Base-by-base conservation (phyloP, 2,888 invertebrate genomes). In the Morinoia aosen region DNA sequence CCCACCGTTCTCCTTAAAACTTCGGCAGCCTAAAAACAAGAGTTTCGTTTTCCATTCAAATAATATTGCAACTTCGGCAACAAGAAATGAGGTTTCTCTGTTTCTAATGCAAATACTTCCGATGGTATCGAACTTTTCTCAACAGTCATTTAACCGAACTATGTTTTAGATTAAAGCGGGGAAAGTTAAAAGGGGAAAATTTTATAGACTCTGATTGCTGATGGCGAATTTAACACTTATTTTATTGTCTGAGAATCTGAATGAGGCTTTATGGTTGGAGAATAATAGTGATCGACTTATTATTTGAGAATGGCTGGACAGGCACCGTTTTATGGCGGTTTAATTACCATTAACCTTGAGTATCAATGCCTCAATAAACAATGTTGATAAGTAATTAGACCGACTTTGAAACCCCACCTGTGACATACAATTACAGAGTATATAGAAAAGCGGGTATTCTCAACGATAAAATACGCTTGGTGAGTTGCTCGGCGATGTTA, bases 1-100 rank as follows among this genome's bases (percentile, higher is more conserved):
- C 10, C 90, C 48, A 40, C 90, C 90, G 39, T 39, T 48, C 90
- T 90, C 90, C 90, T 90, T 90, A 90, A 90, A 90, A 90, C 90
- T 90, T 90, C 19, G 39, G 90, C 7, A 76, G 25, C 76, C 76
- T 33, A 76, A 76, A 76, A 76, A 76, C 76, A 33, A 76, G 76
- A 76, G 76, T 76, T 76, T 8, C 76, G 16, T 76, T 76, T 33
- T 76, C 76, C 76, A 76, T 76, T 76, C 76, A 76, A 76, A 76
- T 33, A 76, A 76, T 76, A 76, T 76, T 76, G 33, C 76, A 33
- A 76, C 76, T 76, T 76, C 8, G 76, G 25, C 19, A 16, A 76
- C 25, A 76, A 33, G 76, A 76, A 76, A 76, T 76, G 76, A 76
- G 76, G 76, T 76, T 76, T 33, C 76, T 33, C 76, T 16, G 19